phyloP scores from a whole-genome alignment of 2,797 vertebrate genomes.

The Leptoclinus maculatus region DNA sequence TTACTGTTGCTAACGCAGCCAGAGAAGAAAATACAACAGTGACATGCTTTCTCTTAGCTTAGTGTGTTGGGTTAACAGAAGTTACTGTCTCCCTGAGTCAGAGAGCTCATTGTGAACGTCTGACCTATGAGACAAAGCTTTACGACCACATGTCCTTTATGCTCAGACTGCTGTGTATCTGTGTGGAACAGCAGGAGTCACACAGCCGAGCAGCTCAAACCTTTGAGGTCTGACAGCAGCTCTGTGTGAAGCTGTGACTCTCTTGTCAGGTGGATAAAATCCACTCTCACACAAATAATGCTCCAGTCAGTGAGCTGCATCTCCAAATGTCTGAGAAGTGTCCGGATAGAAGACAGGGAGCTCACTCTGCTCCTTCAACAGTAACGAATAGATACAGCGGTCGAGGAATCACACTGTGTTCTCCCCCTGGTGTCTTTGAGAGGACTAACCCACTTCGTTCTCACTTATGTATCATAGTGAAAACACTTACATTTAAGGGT shows the following conservation, averaged over 20 bases:
- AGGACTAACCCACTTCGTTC: too few species aligned
- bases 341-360: too few species aligned
- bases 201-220: background rate
- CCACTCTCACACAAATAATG: background rate
- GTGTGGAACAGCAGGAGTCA: background rate
- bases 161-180: background rate
- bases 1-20: background rate
- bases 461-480: too few species aligned
- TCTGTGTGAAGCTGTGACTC: background rate
- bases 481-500: too few species aligned
- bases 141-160: conserved; percentile 10
- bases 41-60: background rate
- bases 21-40: background rate
- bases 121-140: conserved; percentile 63
- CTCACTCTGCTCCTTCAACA: too few species aligned
- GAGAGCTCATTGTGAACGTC: conserved; percentile 1
- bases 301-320: background rate
- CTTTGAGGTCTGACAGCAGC: background rate
- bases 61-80: background rate
- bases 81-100: background rate
- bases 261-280: background rate
- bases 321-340: background rate
- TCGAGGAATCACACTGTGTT: too few species aligned
- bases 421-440: too few species aligned
- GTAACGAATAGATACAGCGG: too few species aligned